Percentiles rank a stretch among this genome's conserved stretches.
These are phyloP conservation scores for Percopsis transmontana DNA, from an alignment of 2,113 vertebrate species.

Conservation along the genomic window DNA sequence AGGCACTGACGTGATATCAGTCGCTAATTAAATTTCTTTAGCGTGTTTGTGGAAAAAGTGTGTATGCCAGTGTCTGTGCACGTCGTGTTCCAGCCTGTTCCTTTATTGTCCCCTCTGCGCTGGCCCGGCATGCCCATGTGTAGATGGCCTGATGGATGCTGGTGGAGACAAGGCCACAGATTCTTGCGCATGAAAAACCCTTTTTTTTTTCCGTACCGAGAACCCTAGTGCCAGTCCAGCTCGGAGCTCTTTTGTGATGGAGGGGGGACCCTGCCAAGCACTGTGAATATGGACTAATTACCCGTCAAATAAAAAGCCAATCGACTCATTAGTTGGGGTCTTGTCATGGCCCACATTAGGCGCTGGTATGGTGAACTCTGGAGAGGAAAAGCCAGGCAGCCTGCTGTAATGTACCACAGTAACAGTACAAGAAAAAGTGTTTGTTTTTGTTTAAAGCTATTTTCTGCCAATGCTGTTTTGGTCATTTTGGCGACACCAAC, in stretches of 20 bases:
- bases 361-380: conserved; percentile 7
- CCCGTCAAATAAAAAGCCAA: conserved; percentile 21
- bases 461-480: too few species aligned
- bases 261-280: conserved; percentile 15
- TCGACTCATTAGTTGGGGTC: conserved; percentile 32
- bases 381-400: conserved; percentile 2
- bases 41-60: background rate
- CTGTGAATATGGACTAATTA: conserved; percentile 35
- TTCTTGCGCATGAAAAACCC: conserved; percentile 14
- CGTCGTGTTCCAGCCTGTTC: conserved; percentile 39
- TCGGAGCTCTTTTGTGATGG: background rate
- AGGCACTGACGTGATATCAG: too few species aligned
- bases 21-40: background rate
- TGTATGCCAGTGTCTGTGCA: conserved; percentile 23
- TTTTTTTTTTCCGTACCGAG: conserved; percentile 17
- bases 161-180: background rate
- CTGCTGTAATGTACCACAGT: conserved; percentile 16
- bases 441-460: too few species aligned
- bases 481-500: too few species aligned
- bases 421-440: conserved; percentile 1
- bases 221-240: background rate
- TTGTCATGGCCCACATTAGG: conserved; percentile 24
- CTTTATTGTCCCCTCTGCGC: conserved; percentile 27
- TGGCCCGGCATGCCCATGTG: conserved; percentile 18
- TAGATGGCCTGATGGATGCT: conserved; percentile 40